Conservation (phyloP, 2,797 vertebrate species). For the Zonotrichia albicollis region DNA sequence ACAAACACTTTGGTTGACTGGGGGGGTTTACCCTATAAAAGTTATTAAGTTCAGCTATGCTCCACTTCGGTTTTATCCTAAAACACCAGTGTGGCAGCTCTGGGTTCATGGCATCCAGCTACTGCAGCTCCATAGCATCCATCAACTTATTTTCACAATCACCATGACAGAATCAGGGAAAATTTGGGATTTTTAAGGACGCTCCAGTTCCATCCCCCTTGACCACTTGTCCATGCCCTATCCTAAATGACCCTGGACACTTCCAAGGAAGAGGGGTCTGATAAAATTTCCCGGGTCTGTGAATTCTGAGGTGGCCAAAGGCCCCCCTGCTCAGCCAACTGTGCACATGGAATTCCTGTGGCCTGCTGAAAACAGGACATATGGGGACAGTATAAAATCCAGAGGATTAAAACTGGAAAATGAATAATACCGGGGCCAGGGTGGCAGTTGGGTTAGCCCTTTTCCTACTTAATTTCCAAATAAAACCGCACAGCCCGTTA, state of each 20-base stretch:
- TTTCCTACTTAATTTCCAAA: background rate
- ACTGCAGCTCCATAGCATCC: background rate
- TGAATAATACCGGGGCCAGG: background rate
- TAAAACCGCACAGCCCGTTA: background rate
- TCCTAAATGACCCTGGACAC: background rate
- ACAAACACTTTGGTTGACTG: background rate
- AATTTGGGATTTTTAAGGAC: background rate
- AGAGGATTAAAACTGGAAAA: background rate
- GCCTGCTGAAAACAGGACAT: background rate
- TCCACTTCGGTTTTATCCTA: background rate
- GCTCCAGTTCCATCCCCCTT: background rate
- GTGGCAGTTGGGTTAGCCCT: background rate
- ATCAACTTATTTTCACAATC: background rate
- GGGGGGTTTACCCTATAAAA: background rate
- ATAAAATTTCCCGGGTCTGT: background rate
- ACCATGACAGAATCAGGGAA: accelerated
- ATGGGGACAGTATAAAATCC: background rate
- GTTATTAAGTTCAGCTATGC: background rate
- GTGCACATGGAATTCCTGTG: background rate
- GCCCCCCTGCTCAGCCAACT: background rate
- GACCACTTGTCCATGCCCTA: too few species aligned
- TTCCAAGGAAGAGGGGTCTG: background rate
- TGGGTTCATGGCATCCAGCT: background rate
- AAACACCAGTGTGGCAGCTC: background rate
- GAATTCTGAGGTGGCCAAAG: background rate